phyloP scores from a whole-genome alignment of 30 jellyfish, hydroid and myxozoan species.

The Aurelia aurita complex sp. Pacific region DNA sequence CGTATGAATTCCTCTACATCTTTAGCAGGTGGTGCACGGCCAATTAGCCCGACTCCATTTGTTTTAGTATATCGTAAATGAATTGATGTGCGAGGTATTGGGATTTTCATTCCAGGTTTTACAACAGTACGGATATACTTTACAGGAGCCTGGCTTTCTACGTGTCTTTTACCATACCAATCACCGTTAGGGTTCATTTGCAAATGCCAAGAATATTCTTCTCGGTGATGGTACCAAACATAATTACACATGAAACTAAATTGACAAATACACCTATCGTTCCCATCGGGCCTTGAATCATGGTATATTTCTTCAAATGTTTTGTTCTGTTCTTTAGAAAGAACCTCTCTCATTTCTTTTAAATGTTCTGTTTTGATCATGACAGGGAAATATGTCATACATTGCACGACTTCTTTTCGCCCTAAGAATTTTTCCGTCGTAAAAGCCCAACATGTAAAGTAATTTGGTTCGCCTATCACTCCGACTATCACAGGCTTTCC shows the following conservation, averaged over 20 bases:
- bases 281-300: conserved; percentile 4
- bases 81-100: conserved; percentile 56
- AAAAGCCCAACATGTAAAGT: conserved; percentile 41
- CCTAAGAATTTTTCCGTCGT: conserved; percentile 50
- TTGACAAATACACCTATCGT: conserved; percentile 43
- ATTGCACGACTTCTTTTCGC: conserved; percentile 53
- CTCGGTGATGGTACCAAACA: conserved; percentile 67
- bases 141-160: conserved; percentile 34
- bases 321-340: conserved; percentile 32
- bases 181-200: conserved; percentile 61
- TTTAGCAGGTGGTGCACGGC: conserved; percentile 52
- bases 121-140: conserved; percentile 32
- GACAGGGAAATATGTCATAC: conserved; percentile 77
- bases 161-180: conserved; percentile 14
- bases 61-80: conserved; percentile 35
- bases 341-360: conserved; percentile 38
- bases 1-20: conserved; percentile 41
- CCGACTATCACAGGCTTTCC: conserved; percentile 62
- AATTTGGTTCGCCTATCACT: conserved; percentile 29
- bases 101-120: conserved; percentile 4
- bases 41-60: conserved; percentile 19
- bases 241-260: conserved; percentile 70
- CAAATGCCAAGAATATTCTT: conserved; percentile 68
- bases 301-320: conserved; percentile 46
- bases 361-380: conserved; percentile 56